Base-by-base conservation (phyloP, 2,888 invertebrate genomes). In the Dynastes tityus region DNA sequence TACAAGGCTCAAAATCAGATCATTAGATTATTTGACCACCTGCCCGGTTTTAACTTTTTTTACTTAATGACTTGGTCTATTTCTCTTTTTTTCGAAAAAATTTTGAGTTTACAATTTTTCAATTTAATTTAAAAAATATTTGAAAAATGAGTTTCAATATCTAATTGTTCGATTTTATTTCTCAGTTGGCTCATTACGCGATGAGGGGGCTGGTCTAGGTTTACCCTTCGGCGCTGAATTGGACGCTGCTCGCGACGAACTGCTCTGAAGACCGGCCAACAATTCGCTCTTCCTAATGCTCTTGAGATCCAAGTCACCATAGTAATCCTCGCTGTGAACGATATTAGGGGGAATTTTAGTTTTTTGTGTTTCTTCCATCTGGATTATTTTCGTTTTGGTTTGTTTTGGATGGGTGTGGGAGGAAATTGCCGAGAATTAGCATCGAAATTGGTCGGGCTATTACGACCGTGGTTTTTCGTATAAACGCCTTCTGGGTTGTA, bases 271-370 rank as follows among this genome's bases (percentile, higher is more conserved):
- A 85, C 96, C 96, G 86, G 95, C 92, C 88, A 96, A 92, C 85
- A 96, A 93, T 90, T 97, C 97, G 90, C 96, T 96, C 93, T 97
- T 97, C 91, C 96, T 94, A 93, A 97, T 96, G 91, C 94, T 93
- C 94, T 97, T 97, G 92, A 97, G 92, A 91, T 97, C 97, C 94
- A 97, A 91, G 90, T 97, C 97, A 85, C 97, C 97, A 88, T 97
- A 97, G 93, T 97, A 97, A 94, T 97, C 97, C 93, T 97, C 97
- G 92, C 97, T 97, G 95, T 92, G 93, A 92, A 89, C n/a, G 65
- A 70, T 51, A 27, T 37, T 4, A 16, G 55, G 55, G 58, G 65
- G 76, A 61, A 49, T 65, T 74, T 78, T 40, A 40, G 55, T 77
- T 68, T 68, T 58, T 40, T 51, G 61, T 76, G 13, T 63, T 68